Evolutionary conservation across 2,888 invertebrate genomes (phyloP), one percentile per base, ranked within the genome.

Genomic region (Apamea crenata): DNA sequence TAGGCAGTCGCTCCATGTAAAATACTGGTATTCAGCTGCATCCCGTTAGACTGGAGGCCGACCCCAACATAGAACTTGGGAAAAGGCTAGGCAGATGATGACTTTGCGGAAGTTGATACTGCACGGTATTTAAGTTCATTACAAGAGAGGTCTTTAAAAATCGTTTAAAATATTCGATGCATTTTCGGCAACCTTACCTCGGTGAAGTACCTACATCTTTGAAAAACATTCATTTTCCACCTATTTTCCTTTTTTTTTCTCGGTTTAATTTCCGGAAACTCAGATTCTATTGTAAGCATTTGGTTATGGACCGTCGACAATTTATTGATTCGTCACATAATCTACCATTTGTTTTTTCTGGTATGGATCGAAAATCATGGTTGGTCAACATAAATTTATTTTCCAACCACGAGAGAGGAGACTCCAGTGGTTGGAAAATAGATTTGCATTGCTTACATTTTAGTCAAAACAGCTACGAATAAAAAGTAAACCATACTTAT

Each of bases 291-390:
- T 81, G 70, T 61, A 44, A 16, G 29, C 36, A 71, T 81, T 79
- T 61, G 44, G 59, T 56, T 47, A 61, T 59, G 79, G 8, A 47
- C 5, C 2, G 66, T 25, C 18, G 44, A 6, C 29, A 12, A 25
- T 65, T 50, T 16, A 67, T 47, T 61, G 40, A 84, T 70, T 78
- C 25, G 70, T 61, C 16, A 84, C 59, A 56, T 29, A 29, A 29
- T 44, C 29, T 21, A 61, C n/a, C 29, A 29, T 44, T 40, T 78
- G 2, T 40, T 63, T 21, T 68, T 32, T 77, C 40, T 32, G 21
- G 18, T 74, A 21, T 32, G 5, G 4, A 14, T 66, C 18, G 8
- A n/a, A 18, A 25, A 36, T 32, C 44, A 56, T 40, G 36, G 50
- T 32, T 16, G 32, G 10, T n/a, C 21, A 56, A 29, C 25, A 12